Conservation (phyloP, 2,888 invertebrate genomes). For the Standfussiana lucernea region DNA sequence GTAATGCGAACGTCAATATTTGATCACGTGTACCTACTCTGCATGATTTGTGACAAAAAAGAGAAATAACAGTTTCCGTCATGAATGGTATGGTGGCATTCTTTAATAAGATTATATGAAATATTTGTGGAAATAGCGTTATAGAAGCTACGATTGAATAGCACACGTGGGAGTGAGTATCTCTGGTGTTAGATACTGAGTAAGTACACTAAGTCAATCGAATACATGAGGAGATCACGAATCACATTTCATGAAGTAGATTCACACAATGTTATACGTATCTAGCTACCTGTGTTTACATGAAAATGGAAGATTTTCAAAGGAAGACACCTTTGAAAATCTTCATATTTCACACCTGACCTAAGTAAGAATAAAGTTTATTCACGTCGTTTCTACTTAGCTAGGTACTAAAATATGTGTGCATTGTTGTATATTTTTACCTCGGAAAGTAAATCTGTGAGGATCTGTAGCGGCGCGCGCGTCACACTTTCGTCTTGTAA, state of each 20-base stretch:
- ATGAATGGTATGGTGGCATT: slow-evolving; percentile 47
- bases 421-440: slow-evolving; percentile 70
- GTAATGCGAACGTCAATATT: slow-evolving; percentile 68
- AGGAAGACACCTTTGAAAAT: no score
- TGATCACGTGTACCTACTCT: slow-evolving; percentile 67
- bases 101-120: slow-evolving; percentile 28
- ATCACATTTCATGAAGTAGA: slow-evolving; percentile 51
- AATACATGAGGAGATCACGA: slow-evolving; percentile 63
- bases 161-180: slow-evolving; percentile 36
- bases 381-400: slow-evolving; percentile 11
- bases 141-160: slow-evolving; percentile 23
- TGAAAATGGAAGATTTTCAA: slow-evolving; percentile 46
- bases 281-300: slow-evolving; percentile 24
- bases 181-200: slow-evolving; percentile 40
- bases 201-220: slow-evolving; percentile 56
- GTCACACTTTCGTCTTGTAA: slow-evolving; percentile 94
- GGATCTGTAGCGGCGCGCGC: slow-evolving; percentile 93
- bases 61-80: slow-evolving; percentile 60
- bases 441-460: slow-evolving; percentile 93
- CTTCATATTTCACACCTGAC: slow-evolving; percentile 23
- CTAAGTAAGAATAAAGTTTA: slow-evolving; percentile 25
- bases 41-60: slow-evolving; percentile 69
- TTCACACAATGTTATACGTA: slow-evolving; percentile 25
- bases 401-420: background rate
- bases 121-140: slow-evolving; percentile 39